Base-by-base conservation (phyloP, 2,888 invertebrate genomes). In the Ecdyonurus torrentis region DNA sequence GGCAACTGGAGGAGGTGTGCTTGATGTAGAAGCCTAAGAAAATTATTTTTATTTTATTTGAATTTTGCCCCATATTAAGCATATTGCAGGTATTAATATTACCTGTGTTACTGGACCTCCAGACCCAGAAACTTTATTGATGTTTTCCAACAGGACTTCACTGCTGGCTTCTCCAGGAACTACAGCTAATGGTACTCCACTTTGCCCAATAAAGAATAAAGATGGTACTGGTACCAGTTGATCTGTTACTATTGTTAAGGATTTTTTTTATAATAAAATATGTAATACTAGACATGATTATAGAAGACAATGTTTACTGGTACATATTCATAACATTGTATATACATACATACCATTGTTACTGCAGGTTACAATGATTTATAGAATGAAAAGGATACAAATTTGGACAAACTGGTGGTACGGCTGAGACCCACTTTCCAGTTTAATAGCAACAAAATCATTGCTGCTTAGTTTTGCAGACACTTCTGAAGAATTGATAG, bases 131-230 rank as follows among this genome's bases (percentile, higher is more conserved):
- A 87, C 81, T 65, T 79, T 76, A 66, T 85, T 80, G 65, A 92
- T 83, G 74, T 86, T 85, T 2, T 73, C 70, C 0, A 79, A 75
- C 62, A 93, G 77, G 66, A 84, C 84, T 1, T 79, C 73, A n/a
- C 80, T 74, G 23, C 81, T 77, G 1, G 83, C 76, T 69, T 74
- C 78, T 70, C 84, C 84, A 2, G 81, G 84, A 18, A 91, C 81
- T 62, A 93, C 84, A 73, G 92, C 91, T 62, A 94, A 70, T 0
- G 93, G 89, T 0, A 82, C 79, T 0, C 94, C 94, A 70, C 84
- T 84, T 63, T 84, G 79, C 0, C 89, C 91, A 72, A 95, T 93
- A 71, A 93, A 92, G 77, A 89, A 94, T 61, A 90, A 74, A 0
- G 91, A 91, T 1, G 94, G 93, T 3, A 87, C 81, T 0, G 86